Conservation (phyloP, 2,113 vertebrate genomes). For the Hippoglossus stenolepis region DNA sequence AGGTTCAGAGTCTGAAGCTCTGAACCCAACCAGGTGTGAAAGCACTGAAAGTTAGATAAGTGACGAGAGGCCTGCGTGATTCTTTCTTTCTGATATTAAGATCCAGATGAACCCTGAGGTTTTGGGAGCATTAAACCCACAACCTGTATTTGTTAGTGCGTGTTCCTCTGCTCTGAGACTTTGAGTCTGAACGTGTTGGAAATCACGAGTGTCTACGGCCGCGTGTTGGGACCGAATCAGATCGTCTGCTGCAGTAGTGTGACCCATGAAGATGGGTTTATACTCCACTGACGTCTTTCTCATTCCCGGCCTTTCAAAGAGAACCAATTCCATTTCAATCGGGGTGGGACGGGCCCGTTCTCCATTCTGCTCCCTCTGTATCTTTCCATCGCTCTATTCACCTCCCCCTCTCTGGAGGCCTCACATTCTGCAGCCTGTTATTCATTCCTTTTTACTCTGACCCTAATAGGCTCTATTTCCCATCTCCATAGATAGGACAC, state of each 20-base stretch:
- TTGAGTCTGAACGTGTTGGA: not conserved
- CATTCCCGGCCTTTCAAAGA: slow-evolving; percentile 43
- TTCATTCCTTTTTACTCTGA: slow-evolving; percentile 34
- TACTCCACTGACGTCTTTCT: slow-evolving; percentile 47
- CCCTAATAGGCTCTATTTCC: slow-evolving; percentile 43
- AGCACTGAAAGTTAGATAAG: no score
- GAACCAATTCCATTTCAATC: slow-evolving; percentile 47
- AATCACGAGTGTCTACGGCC: not conserved
- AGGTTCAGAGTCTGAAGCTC: no score
- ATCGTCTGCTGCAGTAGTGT: slow-evolving; percentile 27
- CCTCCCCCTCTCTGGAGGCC: slow-evolving; percentile 32
- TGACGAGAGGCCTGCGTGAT: no score
- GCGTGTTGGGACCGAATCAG: slow-evolving; percentile 23
- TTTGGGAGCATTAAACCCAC: not conserved
- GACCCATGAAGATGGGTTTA: slow-evolving; percentile 36
- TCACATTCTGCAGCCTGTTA: slow-evolving; percentile 26
- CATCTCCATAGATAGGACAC: slow-evolving; percentile 20
- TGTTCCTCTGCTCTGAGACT: not conserved
- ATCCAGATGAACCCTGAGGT: no score
- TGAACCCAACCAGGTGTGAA: no score
- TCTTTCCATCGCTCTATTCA: slow-evolving; percentile 28
- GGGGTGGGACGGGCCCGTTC: slow-evolving; percentile 21
- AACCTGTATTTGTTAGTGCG: not conserved
- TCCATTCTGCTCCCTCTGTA: not conserved
- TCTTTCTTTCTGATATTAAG: no score